A percentile compares a stretch with the other conserved stretches of the same genome.
Evolutionary conservation across 2,797 vertebrate species (phyloP).

Genomic region (Sparidentex hasta): DNA sequence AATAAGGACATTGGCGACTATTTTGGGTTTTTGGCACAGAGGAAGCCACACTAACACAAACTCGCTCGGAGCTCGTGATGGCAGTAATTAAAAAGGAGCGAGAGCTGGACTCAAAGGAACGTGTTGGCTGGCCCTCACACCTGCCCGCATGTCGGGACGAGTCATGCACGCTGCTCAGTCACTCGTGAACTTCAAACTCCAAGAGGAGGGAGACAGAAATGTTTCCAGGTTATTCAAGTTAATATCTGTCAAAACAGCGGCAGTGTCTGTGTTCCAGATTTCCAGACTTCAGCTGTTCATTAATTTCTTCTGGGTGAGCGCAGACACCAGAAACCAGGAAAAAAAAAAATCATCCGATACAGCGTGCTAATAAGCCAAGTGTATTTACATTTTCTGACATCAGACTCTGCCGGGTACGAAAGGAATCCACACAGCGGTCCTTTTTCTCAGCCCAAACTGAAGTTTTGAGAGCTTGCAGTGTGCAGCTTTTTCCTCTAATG

Average conservation of each 20-base stretch:
- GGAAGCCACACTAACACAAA: slow-evolving; percentile 18
- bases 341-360: slow-evolving; percentile 19
- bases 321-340: slow-evolving; percentile 13
- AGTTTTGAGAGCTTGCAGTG: slow-evolving; percentile 43
- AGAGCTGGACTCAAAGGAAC: not conserved
- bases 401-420: slow-evolving; percentile 22
- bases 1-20: slow-evolving; percentile 40
- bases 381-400: slow-evolving; percentile 60
- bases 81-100: slow-evolving; percentile 38
- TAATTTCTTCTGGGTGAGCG: slow-evolving; percentile 30
- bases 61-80: slow-evolving; percentile 3
- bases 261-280: slow-evolving; percentile 15
- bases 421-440: slow-evolving; percentile 17
- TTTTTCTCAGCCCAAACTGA: slow-evolving; percentile 20
- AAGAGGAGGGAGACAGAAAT: not conserved
- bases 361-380: slow-evolving; percentile 47
- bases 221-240: slow-evolving; percentile 25
- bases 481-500: slow-evolving; percentile 40
- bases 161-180: not conserved
- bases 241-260: slow-evolving; percentile 37
- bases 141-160: slow-evolving; percentile 14
- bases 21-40: slow-evolving; percentile 50
- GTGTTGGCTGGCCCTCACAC: not conserved
- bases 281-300: slow-evolving; percentile 31
- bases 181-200: slow-evolving; percentile 9